These are phyloP conservation scores for Passer montanus DNA, from an alignment of 2,113 vertebrate genomes.

Conservation along the genomic window DNA sequence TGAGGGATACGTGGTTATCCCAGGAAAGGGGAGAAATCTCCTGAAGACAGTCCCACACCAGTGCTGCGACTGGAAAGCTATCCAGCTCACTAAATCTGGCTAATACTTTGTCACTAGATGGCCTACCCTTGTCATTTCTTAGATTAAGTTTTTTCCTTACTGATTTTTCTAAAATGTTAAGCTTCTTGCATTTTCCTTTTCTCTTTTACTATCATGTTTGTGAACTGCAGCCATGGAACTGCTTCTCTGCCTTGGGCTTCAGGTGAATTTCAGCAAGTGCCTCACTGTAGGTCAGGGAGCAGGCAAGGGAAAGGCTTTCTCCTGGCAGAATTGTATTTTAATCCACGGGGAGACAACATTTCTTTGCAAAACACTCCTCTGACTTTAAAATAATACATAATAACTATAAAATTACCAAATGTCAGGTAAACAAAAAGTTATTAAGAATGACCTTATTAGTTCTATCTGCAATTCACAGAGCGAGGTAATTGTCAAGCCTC, in stretches of 20 bases:
- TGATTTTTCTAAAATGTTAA: neutral
- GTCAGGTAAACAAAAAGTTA: conserved; percentile 88
- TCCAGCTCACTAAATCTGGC: neutral
- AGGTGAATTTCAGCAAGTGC: neutral
- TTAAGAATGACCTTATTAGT: conserved; percentile 88
- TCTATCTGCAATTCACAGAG: conserved; percentile 85
- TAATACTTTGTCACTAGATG: neutral
- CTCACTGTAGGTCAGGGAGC: neutral
- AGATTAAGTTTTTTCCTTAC: neutral
- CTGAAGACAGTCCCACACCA: neutral
- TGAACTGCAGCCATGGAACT: neutral
- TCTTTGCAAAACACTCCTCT: conserved; percentile 50
- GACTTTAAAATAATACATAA: conserved; percentile 70
- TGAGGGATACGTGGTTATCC: accelerated
- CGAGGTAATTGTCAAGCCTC: conserved; percentile 86
- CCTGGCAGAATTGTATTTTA: neutral
- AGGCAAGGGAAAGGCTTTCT: neutral
- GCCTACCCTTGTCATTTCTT: neutral
- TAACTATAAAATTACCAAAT: conserved; percentile 82
- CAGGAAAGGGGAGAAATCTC: neutral
- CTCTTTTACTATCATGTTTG: neutral
- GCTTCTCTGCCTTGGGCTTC: neutral
- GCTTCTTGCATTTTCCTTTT: neutral
- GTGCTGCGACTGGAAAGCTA: accelerated
- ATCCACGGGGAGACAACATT: conserved; percentile 17